phyloP scores from a whole-genome alignment of 2,113 vertebrate genomes.

The Poeciliopsis turrubarensis region DNA sequence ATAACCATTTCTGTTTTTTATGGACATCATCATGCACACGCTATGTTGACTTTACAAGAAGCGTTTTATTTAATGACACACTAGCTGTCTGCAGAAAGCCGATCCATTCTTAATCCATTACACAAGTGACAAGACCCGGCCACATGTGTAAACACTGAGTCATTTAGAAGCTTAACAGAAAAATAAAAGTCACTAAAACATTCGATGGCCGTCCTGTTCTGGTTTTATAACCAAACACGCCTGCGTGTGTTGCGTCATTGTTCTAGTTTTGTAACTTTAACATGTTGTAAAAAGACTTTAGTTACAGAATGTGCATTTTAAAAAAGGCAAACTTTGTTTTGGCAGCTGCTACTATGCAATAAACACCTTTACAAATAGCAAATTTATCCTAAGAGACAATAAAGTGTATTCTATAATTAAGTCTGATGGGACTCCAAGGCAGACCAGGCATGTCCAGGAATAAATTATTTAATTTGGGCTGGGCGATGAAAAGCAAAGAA shows the following conservation, averaged over 20 bases:
- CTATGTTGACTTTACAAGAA: background rate
- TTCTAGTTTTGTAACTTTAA: background rate
- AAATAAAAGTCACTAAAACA: background rate
- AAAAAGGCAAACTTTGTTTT: background rate
- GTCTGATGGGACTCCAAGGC: too few relatives aligned
- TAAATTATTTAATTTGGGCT: background rate
- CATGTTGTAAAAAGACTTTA: background rate
- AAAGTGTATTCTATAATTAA: too few relatives aligned
- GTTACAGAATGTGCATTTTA: background rate
- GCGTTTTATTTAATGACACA: background rate
- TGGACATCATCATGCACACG: background rate
- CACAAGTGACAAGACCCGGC: background rate
- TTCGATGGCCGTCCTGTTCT: background rate
- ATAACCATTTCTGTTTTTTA: background rate
- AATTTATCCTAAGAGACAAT: too few relatives aligned
- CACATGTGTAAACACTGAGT: background rate
- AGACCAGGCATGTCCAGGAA: background rate
- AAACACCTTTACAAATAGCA: too few relatives aligned
- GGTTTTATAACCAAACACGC: conserved; percentile 1
- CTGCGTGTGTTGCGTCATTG: background rate
- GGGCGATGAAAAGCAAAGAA: too few relatives aligned
- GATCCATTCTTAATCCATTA: background rate
- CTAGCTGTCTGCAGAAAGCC: background rate
- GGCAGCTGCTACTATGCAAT: too few relatives aligned
- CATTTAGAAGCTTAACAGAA: background rate